Evolutionary conservation across 2,888 invertebrate genomes (phyloP).

Genomic region (Megalurothrips usitatus): DNA sequence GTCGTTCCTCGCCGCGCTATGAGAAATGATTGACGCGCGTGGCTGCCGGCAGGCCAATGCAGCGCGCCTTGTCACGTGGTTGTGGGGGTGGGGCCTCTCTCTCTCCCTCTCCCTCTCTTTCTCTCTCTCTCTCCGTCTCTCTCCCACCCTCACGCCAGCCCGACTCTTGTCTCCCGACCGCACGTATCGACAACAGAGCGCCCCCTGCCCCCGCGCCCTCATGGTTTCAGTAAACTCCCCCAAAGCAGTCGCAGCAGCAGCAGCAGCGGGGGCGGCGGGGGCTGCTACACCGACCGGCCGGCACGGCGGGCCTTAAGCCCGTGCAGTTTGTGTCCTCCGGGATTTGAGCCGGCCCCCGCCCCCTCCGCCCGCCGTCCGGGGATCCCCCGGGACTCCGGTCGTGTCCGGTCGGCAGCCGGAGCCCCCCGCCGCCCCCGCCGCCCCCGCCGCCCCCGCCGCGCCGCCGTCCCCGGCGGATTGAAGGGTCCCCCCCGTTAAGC

Average conservation of each 20-base stretch:
- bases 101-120: no score
- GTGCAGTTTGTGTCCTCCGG: slow-evolving; percentile 24
- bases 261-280: neutral
- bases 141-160: neutral
- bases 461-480: neutral
- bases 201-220: neutral
- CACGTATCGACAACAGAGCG: neutral
- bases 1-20: no score
- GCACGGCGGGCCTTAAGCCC: neutral
- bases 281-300: neutral
- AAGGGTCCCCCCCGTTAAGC: neutral
- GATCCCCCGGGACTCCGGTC: no score
- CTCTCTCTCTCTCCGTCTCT: no score
- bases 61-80: no score
- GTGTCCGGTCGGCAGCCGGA: neutral
- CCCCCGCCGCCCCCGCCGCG: no score
- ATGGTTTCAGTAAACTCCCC: neutral
- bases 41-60: no score
- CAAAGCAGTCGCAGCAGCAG: neutral
- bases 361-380: neutral
- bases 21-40: no score
- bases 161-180: neutral
- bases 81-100: no score
- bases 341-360: neutral
- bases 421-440: no score